Evolutionary conservation across 2,888 invertebrate species (phyloP).

Genomic region (Apodemia hepburni): DNA sequence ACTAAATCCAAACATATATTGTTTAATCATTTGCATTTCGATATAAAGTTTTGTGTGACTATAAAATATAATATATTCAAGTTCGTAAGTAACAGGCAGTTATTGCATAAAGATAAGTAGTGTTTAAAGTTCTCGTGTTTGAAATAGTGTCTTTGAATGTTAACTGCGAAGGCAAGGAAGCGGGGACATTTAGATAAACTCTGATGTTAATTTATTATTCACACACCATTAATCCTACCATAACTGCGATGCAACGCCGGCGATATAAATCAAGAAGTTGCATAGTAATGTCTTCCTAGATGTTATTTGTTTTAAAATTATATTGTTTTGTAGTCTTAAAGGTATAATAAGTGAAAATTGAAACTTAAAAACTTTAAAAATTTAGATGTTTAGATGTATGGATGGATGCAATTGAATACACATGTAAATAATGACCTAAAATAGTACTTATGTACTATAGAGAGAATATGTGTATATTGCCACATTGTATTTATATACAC

Average conservation of each 20-base stretch:
- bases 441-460: no score
- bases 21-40: background rate
- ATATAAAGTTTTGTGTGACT: background rate
- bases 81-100: background rate
- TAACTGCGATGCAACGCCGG: constrained; percentile 39
- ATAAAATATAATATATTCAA: background rate
- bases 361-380: no score
- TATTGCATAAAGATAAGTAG: constrained; percentile 3
- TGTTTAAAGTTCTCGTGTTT: constrained; percentile 6
- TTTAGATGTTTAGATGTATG: no score
- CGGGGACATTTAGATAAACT: constrained; percentile 59
- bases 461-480: no score
- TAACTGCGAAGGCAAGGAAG: constrained; percentile 49
- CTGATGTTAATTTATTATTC: constrained; percentile 68
- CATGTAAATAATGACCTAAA: no score
- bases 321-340: constrained; percentile 12
- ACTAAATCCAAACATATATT: background rate
- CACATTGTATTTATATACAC: no score
- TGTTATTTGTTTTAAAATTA: constrained; percentile 31
- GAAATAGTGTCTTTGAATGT: constrained; percentile 45
- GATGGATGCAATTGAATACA: no score
- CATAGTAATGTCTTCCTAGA: constrained; percentile 45
- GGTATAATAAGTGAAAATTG: background rate
- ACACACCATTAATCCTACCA: constrained; percentile 60
- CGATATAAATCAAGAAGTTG: constrained; percentile 47